Evolutionary conservation across 2,888 invertebrate species (phyloP).

Genomic region (Ptilodon capucinus): DNA sequence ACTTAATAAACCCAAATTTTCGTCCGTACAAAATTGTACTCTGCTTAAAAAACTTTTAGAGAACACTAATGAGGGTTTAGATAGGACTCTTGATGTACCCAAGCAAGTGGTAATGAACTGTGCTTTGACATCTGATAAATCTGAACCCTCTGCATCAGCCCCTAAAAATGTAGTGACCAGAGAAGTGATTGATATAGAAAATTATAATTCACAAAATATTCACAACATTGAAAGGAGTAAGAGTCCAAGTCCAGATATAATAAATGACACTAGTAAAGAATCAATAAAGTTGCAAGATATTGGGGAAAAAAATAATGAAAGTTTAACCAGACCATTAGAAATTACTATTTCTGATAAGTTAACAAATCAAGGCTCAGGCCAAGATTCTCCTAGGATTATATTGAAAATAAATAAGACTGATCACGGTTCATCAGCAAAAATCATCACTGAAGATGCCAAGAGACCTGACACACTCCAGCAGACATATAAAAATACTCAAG

Average conservation of each 20-base stretch:
- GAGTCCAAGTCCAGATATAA: conserved; percentile 33
- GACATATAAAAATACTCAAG: conserved; percentile 54
- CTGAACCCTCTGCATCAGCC: conserved; percentile 21
- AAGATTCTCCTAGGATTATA: conserved; percentile 83
- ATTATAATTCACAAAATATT: conserved; percentile 29
- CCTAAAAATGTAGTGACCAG: conserved; percentile 33
- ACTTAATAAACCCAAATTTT: conserved; percentile 36
- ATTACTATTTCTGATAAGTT: conserved; percentile 69
- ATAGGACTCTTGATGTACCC: conserved; percentile 40
- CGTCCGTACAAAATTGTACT: conserved; percentile 66
- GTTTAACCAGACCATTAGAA: conserved; percentile 73
- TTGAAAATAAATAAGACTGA: conserved; percentile 86
- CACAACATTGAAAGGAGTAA: conserved; percentile 31
- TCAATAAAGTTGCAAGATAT: conserved; percentile 47
- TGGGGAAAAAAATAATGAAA: conserved; percentile 54
- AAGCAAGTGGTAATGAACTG: conserved; percentile 38
- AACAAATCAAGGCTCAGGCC: conserved; percentile 66
- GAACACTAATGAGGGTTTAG: conserved; percentile 57
- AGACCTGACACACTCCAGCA: conserved; percentile 47
- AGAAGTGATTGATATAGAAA: conserved; percentile 25
- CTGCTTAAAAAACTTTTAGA: conserved; percentile 71
- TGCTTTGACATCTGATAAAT: conserved; percentile 34
- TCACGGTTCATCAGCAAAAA: conserved; percentile 76
- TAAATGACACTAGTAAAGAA: conserved; percentile 39
- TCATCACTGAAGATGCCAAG: conserved; percentile 70